A percentile compares a stretch with the other conserved stretches of the same genome.
Conservation (phyloP, 2,113 vertebrate species). For the Dipodomys merriami region DNA sequence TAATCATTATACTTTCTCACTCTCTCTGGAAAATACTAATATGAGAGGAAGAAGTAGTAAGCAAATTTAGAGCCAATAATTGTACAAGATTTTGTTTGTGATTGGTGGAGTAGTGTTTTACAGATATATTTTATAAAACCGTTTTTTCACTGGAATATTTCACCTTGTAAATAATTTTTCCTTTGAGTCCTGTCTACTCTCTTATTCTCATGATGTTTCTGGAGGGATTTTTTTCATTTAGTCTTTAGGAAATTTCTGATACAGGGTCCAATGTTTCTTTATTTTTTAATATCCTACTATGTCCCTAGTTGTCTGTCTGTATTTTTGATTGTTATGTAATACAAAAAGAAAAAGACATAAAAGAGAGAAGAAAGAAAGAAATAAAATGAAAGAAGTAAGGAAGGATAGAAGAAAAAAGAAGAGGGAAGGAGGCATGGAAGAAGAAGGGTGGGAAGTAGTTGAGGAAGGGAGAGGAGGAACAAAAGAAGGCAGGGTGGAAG, state of each 20-base stretch:
- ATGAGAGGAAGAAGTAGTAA: not conserved
- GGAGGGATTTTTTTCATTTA: not conserved
- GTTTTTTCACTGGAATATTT: not conserved
- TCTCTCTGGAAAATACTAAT: not conserved
- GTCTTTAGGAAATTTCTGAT: not conserved
- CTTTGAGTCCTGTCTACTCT: not conserved
- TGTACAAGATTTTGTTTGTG: not conserved
- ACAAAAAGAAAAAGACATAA: not conserved
- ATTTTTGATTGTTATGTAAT: not conserved
- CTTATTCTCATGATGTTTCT: not conserved
- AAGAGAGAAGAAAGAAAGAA: fast-evolving
- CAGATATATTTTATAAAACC: not conserved
- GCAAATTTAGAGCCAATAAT: not conserved
- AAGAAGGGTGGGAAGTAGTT: too few relatives aligned
- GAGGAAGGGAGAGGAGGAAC: too few relatives aligned
- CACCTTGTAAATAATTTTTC: not conserved
- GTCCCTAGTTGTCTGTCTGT: not conserved
- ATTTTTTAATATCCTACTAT: not conserved
- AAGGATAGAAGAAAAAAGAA: too few relatives aligned
- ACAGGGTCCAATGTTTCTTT: not conserved
- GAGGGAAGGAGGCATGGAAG: too few relatives aligned
- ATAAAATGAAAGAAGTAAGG: too few relatives aligned
- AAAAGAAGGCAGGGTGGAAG: too few relatives aligned
- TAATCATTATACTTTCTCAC: not conserved
- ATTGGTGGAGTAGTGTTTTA: not conserved